phyloP scores from a whole-genome alignment of 1,140 invertebrate genomes.

The Gryon sp. region DNA sequence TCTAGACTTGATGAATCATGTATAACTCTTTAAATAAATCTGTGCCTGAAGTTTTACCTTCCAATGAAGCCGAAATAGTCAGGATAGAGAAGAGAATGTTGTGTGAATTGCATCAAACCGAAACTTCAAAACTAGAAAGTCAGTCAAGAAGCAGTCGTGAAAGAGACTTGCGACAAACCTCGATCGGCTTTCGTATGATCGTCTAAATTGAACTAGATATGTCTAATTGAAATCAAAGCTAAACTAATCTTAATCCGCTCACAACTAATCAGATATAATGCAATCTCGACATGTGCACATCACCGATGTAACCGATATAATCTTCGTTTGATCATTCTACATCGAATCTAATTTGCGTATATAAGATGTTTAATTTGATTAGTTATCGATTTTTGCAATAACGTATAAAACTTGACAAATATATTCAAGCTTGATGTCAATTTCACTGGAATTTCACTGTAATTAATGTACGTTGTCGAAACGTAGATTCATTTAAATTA shows the following conservation, averaged over 20 bases:
- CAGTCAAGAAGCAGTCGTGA: not conserved
- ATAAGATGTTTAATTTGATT: not conserved
- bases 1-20: slow-evolving; percentile 24
- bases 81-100: not conserved
- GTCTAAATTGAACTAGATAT: slow-evolving; percentile 17
- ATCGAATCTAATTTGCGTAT: not conserved
- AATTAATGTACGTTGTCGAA: slow-evolving; percentile 23
- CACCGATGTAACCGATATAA: slow-evolving; percentile 31
- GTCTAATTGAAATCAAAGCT: slow-evolving; percentile 36
- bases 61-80: slow-evolving; percentile 5
- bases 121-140: slow-evolving; percentile 2
- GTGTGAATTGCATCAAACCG: not conserved
- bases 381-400: slow-evolving; percentile 1
- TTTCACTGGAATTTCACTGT: not conserved
- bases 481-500: slow-evolving; percentile 41
- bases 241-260: slow-evolving; percentile 28
- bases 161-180: not conserved
- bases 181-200: not conserved
- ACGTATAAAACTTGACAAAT: no score
- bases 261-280: slow-evolving; percentile 34
- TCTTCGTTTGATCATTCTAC: slow-evolving; percentile 17
- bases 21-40: slow-evolving; percentile 25
- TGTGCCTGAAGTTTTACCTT: slow-evolving; percentile 9
- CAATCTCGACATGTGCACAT: slow-evolving; percentile 8
- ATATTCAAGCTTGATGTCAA: no score